Evolutionary conservation across 2,113 vertebrate genomes (phyloP), one percentile per base, ranked within the genome.

Genomic region (Micronisus gabar): DNA sequence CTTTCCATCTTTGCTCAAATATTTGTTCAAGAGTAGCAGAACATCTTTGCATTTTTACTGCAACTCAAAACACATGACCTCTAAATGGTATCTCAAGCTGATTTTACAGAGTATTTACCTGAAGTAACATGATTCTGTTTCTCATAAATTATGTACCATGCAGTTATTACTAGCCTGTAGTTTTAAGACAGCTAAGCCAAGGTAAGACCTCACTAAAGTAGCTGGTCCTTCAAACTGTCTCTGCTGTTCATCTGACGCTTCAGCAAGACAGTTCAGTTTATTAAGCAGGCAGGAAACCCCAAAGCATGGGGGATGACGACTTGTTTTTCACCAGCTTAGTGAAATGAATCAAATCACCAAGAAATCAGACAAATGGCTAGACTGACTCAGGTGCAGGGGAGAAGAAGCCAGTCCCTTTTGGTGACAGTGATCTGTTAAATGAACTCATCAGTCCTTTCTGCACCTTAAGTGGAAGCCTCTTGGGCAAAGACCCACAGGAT

Each of bases 271-370:
- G 38, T 63, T 87, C 43, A 47, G 59, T 52, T 88, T 83, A 90
- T 58, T 66, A 81, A 84, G 63, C 55, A 84, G 89, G 89, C 89
- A 95, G 94, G 94, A 96, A 96, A 95, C 38, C 43, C 52, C 82
- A 92, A 76, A 94, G 16, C 32, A 10, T 0, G 0, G 10, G 45
- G 18, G 18, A 45, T 12, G 18, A 53, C 22, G 47, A 88, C 83
- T 78, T 95, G 86, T 95, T 96, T 95, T 92, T 90, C 86, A 95
- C 72, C 76, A 89, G 80, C 59, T 91, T 55, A 79, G 89, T 36
- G 41, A 96, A 95, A 95, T 32, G 83, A 92, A 96, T 86, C 93
- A 63, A 96, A 71, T 66, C 79, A 47, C 32, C 53, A 76, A 53
- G 67, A 88, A 95, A 90, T 86, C 78, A 90, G 90, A 78, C 73